phyloP scores from a whole-genome alignment of 2,888 invertebrate genomes.

The Dione vanillae region DNA sequence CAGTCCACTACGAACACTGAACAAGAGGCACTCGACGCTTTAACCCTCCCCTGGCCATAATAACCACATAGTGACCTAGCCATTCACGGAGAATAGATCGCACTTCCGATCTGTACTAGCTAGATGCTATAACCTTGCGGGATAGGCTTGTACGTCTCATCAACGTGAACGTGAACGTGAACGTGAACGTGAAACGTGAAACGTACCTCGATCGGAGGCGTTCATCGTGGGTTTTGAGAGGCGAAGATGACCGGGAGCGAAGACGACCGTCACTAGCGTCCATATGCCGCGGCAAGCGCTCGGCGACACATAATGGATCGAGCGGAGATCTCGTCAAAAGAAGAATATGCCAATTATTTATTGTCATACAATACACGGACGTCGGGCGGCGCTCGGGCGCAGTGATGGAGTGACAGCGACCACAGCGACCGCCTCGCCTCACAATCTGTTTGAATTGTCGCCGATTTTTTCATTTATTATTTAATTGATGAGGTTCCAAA shows the following conservation, averaged over 20 bases:
- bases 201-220: conserved; percentile 68
- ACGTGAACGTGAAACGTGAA: conserved; percentile 45
- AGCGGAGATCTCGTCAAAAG: conserved; percentile 81
- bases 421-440: conserved; percentile 52
- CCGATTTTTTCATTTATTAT: conserved; percentile 41
- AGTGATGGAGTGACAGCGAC: conserved; percentile 72
- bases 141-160: conserved; percentile 55
- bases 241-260: conserved; percentile 78
- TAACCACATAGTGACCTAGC: conserved; percentile 65
- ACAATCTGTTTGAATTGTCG: conserved; percentile 40
- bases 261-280: conserved; percentile 80
- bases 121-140: conserved; percentile 63
- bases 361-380: conserved; percentile 81
- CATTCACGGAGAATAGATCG: conserved; percentile 69
- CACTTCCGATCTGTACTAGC: conserved; percentile 69
- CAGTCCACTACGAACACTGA: conserved; percentile 66
- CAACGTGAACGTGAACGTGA: neutral
- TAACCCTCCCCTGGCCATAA: conserved; percentile 62
- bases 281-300: conserved; percentile 78
- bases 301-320: conserved; percentile 79
- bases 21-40: conserved; percentile 62
- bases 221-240: conserved; percentile 71
- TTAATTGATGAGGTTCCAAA: conserved; percentile 35
- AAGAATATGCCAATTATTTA: conserved; percentile 83
- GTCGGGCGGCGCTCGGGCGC: conserved; percentile 73